phyloP scores from a whole-genome alignment of 2,113 vertebrate genomes.

The Petaurus breviceps region DNA sequence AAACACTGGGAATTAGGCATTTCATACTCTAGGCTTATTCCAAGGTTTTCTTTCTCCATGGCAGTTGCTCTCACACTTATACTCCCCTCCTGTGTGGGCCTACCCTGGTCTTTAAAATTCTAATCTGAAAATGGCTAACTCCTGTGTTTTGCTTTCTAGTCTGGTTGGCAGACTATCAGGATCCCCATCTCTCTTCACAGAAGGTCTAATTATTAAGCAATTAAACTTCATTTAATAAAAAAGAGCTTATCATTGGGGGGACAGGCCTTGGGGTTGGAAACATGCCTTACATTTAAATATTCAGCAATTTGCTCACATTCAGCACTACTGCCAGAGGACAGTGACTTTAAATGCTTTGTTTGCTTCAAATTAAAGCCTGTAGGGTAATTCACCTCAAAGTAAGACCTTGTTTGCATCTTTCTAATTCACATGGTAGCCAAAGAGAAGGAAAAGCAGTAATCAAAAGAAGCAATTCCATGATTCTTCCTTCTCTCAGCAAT shows the following conservation, averaged over 20 bases:
- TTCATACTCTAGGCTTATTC: slow-evolving; percentile 9
- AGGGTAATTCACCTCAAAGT: slow-evolving; percentile 63
- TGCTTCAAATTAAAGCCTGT: slow-evolving; percentile 76
- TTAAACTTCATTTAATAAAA: slow-evolving; percentile 86
- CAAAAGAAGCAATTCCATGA: slow-evolving; percentile 46
- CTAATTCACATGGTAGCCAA: slow-evolving; percentile 59
- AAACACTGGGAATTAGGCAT: slow-evolving; percentile 45
- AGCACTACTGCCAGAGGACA: slow-evolving; percentile 30
- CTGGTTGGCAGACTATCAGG: slow-evolving; percentile 69
- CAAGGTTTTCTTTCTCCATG: background rate
- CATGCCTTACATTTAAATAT: slow-evolving; percentile 78
- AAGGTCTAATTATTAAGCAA: slow-evolving; percentile 85
- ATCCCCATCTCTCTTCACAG: slow-evolving; percentile 67
- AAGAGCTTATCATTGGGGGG: slow-evolving; percentile 79
- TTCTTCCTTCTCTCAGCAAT: background rate
- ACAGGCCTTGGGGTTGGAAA: slow-evolving; percentile 75
- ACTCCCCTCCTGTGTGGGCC: background rate
- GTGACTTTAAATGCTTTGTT: slow-evolving; percentile 69
- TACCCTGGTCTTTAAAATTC: slow-evolving; percentile 58
- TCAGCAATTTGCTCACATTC: slow-evolving; percentile 62
- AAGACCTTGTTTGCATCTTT: slow-evolving; percentile 23
- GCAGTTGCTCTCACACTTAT: background rate
- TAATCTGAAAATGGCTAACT: slow-evolving; percentile 65
- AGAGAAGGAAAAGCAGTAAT: slow-evolving; percentile 62
- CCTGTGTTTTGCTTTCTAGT: slow-evolving; percentile 56